Conservation (phyloP, 2,797 vertebrate genomes). For the Acanthurus lineatus region DNA sequence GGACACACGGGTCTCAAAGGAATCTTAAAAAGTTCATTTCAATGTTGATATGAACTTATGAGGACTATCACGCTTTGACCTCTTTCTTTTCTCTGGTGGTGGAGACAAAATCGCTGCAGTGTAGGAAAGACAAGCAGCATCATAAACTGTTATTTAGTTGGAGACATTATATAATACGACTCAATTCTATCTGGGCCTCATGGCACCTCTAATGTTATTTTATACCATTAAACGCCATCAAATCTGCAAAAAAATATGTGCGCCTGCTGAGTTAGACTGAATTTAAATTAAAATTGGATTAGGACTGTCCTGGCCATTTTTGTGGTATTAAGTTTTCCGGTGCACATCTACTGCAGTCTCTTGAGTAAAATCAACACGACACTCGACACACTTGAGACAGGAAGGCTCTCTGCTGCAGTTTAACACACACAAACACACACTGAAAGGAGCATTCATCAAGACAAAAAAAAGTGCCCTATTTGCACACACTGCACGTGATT, state of each 20-base stretch:
- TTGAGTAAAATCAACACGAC: conserved; percentile 49
- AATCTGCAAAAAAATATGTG: conserved; percentile 30
- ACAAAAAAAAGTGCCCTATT: conserved; percentile 59
- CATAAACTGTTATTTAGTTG: conserved; percentile 17
- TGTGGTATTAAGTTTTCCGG: conserved; percentile 46
- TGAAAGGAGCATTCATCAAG: conserved; percentile 61
- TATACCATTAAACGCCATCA: conserved; percentile 47
- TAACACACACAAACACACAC: conserved; percentile 17
- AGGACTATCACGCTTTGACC: conserved; percentile 27
- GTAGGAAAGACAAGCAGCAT: conserved; percentile 18
- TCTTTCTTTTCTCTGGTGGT: conserved; percentile 14
- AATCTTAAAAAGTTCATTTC: conserved; percentile 38
- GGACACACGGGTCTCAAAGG: conserved; percentile 49
- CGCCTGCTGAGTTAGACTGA: conserved; percentile 22
- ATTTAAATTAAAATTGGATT: conserved; percentile 60
- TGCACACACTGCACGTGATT: conserved; percentile 66
- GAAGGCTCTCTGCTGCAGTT: conserved; percentile 43
- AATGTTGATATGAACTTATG: conserved; percentile 44
- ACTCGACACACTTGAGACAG: conserved; percentile 30
- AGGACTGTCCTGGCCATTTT: conserved; percentile 53
- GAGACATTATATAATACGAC: conserved; percentile 24
- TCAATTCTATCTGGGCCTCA: conserved; percentile 31
- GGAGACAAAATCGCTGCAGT: conserved; percentile 15
- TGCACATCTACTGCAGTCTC: conserved; percentile 45
- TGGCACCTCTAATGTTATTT: conserved; percentile 29